Evolutionary conservation across 2,113 vertebrate species (phyloP), one percentile per base, ranked within the genome.

Genomic region (Platysternon megacephalum): DNA sequence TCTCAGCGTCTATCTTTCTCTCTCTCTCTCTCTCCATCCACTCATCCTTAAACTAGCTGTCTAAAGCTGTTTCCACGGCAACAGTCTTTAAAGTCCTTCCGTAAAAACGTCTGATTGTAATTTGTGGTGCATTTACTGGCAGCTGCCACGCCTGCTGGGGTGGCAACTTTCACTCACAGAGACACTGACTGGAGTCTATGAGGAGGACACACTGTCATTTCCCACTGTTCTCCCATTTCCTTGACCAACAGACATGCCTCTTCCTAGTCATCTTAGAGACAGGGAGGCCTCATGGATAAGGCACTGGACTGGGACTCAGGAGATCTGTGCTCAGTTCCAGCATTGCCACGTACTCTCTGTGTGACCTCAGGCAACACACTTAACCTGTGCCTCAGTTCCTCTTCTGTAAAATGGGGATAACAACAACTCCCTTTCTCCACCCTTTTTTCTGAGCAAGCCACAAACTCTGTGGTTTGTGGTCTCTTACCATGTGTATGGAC

Each of bases 51-150:
- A 94, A 88, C 82, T 88, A 90, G 68, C 78, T 96, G 68, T 93
- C 94, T 82, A 93, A 94, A 91, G 74, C 55, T n/a, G 82, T 94
- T 97, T 79, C 93, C 92, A 86, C 93, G 95, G 72, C 93, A 91
- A 95, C 95, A 89, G 65, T 84, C 78, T 89, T 81, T 55, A 85
- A 97, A 95, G 91, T 52, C 78, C 56, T 82, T 95, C 94, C 89
- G 96, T 94, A 87, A 85, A 94, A 95, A 92, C 61, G 86, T 91
- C 93, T 95, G 83, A 93, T 87, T 94, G 92, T 94, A 93, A 95
- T 95, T 96, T 95, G 29, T 79, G 79, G 79, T 16, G 79, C 32
- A 78, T 56, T 76, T 78, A n/a, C 46, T 58, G 82, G 87, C 86
- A 44, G 74, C 91, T 84, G 86, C 65, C 87, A 68, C 39, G 74